Evolutionary conservation across 2,113 vertebrate species (phyloP).

Genomic region (Anolis carolinensis): DNA sequence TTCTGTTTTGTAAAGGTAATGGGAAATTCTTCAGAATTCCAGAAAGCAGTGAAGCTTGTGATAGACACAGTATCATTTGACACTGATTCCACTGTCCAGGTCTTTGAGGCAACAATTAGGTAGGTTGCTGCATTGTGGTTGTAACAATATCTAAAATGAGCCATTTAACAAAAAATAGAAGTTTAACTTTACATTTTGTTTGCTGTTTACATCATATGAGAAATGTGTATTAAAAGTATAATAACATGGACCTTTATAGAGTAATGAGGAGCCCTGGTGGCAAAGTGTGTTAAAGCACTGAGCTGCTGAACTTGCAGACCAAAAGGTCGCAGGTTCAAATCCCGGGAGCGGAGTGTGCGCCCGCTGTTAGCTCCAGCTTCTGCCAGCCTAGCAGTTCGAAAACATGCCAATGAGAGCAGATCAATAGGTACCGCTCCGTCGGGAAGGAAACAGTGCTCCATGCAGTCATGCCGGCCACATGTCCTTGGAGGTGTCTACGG

Average conservation of each 20-base stretch:
- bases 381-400: no score
- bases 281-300: no score
- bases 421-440: no score
- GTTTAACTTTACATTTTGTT: not conserved
- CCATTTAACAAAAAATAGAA: not conserved
- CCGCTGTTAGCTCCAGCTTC: no score
- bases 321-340: no score
- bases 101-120: conserved; percentile 98
- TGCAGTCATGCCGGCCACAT: no score
- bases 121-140: conserved; percentile 52
- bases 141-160: not conserved
- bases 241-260: not conserved
- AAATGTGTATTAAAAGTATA: not conserved
- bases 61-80: conserved; percentile 97
- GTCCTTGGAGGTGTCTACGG: no score
- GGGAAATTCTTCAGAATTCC: conserved; percentile 95
- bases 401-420: no score
- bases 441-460: no score
- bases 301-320: no score
- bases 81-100: conserved; percentile 96
- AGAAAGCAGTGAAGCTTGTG: conserved; percentile 93
- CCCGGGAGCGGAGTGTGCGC: no score
- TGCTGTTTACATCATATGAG: not conserved
- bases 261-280: no score
- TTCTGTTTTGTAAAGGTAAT: conserved; percentile 84